Conservation (phyloP, 2,113 vertebrate genomes). For the Erythrolamprus reginae region DNA sequence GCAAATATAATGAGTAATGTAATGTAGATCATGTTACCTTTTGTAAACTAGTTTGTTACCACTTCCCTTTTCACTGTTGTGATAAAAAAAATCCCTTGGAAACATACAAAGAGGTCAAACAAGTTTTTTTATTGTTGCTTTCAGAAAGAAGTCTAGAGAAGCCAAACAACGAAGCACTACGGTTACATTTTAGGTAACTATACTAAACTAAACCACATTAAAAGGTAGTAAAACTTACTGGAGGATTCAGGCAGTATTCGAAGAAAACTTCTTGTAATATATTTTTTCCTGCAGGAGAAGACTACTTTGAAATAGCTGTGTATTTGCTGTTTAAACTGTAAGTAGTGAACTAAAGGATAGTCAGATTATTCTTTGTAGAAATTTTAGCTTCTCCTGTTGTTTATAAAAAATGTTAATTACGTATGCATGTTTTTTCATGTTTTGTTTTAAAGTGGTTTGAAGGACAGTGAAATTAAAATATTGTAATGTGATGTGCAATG, state of each 20-base stretch:
- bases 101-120: constrained; percentile 50
- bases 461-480: neutral
- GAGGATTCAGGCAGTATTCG: constrained; percentile 10
- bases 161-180: neutral
- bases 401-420: neutral
- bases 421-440: neutral
- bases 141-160: neutral
- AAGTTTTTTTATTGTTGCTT: constrained; percentile 30
- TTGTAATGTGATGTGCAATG: neutral
- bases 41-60: constrained; percentile 17
- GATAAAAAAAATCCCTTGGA: constrained; percentile 58
- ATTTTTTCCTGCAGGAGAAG: neutral
- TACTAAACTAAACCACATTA: neutral
- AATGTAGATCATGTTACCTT: constrained; percentile 36
- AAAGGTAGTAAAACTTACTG: neutral
- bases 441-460: neutral
- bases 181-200: neutral
- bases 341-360: constrained; percentile 11
- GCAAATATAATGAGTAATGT: constrained; percentile 13
- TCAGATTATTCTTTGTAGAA: constrained; percentile 16
- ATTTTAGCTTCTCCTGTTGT: neutral
- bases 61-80: constrained; percentile 42
- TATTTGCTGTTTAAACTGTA: constrained; percentile 10
- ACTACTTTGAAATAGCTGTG: neutral
- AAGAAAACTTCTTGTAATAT: neutral